Conservation (phyloP, 53 echinoderm and acorn worm species). For the Actinopyga echinites region DNA sequence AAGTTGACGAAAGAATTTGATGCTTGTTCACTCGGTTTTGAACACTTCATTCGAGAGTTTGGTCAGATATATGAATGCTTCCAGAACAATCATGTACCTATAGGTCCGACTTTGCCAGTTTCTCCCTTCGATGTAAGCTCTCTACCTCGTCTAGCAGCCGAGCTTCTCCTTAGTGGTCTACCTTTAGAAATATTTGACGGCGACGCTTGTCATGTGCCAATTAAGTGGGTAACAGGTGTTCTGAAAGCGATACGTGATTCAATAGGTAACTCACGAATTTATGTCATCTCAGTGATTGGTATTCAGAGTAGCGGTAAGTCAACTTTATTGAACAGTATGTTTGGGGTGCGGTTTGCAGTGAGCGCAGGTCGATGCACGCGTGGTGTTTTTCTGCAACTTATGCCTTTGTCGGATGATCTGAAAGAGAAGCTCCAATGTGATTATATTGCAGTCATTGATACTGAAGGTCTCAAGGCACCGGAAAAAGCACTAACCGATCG, state of each 20-base stretch:
- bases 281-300: conserved; percentile 5
- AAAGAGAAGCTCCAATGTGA: neutral
- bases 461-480: neutral
- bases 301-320: conserved; percentile 28
- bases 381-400: neutral
- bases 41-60: neutral
- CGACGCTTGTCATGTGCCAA: conserved; percentile 10
- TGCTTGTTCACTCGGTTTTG: neutral
- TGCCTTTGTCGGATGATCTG: neutral
- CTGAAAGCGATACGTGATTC: neutral
- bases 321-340: conserved; percentile 12
- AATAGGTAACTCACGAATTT: neutral
- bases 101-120: neutral
- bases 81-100: neutral
- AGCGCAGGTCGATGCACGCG: conserved; percentile 20
- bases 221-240: neutral
- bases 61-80: neutral
- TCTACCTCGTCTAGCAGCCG: neutral
- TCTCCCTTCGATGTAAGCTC: neutral
- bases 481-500: neutral
- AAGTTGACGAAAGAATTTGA: neutral
- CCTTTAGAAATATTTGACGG: conserved; percentile 29
- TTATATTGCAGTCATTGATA: neutral
- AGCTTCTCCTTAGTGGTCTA: neutral
- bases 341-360: conserved; percentile 7